A percentile compares a stretch with the other conserved stretches of the same genome.
Evolutionary conservation across 2,888 invertebrate genomes (phyloP).

Genomic region (Flexamia atlantica): DNA sequence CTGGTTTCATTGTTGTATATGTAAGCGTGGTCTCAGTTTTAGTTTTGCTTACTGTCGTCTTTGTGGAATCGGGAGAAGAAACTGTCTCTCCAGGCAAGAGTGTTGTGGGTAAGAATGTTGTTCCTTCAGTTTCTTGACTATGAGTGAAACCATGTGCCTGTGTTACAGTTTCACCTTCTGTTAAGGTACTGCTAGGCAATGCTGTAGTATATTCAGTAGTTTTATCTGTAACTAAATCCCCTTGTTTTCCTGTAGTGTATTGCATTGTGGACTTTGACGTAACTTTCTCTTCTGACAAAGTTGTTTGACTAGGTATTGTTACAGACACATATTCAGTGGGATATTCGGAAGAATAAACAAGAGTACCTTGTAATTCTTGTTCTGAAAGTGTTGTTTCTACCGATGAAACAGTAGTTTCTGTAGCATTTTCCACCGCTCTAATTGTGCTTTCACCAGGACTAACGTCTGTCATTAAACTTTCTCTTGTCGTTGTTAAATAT

Average conservation of each 20-base stretch:
- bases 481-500: neutral
- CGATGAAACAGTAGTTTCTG: neutral
- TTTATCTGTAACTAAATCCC: neutral
- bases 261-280: neutral
- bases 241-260: neutral
- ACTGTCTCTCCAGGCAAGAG: neutral
- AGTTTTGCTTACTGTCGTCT: neutral
- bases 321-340: neutral
- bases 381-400: neutral
- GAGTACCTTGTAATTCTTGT: neutral
- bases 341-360: neutral
- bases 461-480: neutral
- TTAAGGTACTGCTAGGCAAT: neutral
- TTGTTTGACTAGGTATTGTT: conserved; percentile 11
- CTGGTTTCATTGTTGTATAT: neutral
- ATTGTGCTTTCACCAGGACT: neutral
- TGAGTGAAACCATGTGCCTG: neutral
- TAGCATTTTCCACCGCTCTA: neutral
- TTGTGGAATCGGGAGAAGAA: neutral
- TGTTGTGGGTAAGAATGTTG: neutral
- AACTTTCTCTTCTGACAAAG: neutral
- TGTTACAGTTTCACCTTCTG: neutral
- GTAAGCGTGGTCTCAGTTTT: neutral
- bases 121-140: neutral
- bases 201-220: neutral